Conservation (phyloP, 2,888 invertebrate genomes). For the Pristionchus mayeri region DNA sequence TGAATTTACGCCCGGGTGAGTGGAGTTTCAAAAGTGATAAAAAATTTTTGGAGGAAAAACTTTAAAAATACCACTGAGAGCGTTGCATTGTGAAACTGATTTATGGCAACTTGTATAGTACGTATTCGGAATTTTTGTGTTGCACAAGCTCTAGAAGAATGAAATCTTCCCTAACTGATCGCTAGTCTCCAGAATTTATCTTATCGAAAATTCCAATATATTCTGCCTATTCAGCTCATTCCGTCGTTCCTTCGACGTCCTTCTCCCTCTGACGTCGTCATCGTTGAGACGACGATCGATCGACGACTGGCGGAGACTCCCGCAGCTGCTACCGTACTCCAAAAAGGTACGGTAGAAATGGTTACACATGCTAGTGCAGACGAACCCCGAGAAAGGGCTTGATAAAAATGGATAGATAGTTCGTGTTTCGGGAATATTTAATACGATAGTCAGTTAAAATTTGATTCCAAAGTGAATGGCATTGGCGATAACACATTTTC, state of each 20-base stretch:
- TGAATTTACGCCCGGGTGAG: not conserved
- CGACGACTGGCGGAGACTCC: slow-evolving; percentile 10
- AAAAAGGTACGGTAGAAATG: slow-evolving; percentile 29
- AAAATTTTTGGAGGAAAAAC: too few species aligned
- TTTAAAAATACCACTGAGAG: not conserved
- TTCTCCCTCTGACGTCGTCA: not conserved
- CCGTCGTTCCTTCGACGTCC: not conserved
- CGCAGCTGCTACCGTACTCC: slow-evolving; percentile 41
- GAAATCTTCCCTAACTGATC: not conserved
- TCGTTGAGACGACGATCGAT: not conserved
- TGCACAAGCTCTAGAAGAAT: too few species aligned
- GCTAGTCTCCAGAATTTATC: not conserved
- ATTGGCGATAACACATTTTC: not conserved
- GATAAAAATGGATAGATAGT: not conserved
- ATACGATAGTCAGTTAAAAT: too few species aligned
- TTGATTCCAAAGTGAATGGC: too few species aligned
- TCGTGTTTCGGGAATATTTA: not conserved
- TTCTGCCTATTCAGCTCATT: not conserved
- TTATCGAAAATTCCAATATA: not conserved
- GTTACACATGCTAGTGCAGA: too few species aligned
- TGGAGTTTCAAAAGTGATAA: too few species aligned
- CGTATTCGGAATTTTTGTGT: not conserved
- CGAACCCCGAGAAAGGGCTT: too few species aligned
- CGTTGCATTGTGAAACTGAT: not conserved
- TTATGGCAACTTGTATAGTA: too few species aligned